Evolutionary conservation across 2,888 invertebrate species (phyloP).

Genomic region (Arctia plantaginis): DNA sequence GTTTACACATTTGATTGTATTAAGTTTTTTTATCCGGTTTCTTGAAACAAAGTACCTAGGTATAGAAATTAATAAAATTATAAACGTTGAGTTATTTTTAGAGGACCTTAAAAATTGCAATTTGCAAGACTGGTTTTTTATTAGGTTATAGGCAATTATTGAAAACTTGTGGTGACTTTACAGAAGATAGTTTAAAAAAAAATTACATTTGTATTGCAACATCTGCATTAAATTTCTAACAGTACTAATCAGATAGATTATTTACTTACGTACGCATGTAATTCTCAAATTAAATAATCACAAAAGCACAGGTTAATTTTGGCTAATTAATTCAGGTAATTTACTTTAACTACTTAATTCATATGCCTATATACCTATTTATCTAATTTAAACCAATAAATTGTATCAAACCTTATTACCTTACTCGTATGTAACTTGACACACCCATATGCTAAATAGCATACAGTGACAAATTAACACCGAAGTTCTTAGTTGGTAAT

Average conservation of each 20-base stretch:
- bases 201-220: too few species aligned
- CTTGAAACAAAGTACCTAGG: not conserved
- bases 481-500: not conserved
- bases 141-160: too few species aligned
- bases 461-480: not conserved
- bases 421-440: not conserved
- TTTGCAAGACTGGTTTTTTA: not conserved
- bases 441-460: not conserved
- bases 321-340: conserved; percentile 6
- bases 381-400: conserved; percentile 2
- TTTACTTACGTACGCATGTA: not conserved
- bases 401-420: not conserved
- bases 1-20: not conserved
- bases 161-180: too few species aligned
- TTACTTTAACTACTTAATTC: not conserved
- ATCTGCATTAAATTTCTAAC: not conserved
- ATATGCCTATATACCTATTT: not conserved
- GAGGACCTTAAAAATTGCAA: too few species aligned
- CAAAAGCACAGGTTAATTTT: not conserved
- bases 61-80: too few species aligned
- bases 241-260: not conserved
- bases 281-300: conserved; percentile 1
- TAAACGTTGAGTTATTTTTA: too few species aligned
- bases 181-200: too few species aligned
- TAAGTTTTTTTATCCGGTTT: not conserved